A percentile compares a stretch with the other conserved stretches of the same genome.
These are phyloP conservation scores for Leptinotarsa rubiginosa DNA, from an alignment of 2,888 invertebrate genomes.

Conservation along the genomic window DNA sequence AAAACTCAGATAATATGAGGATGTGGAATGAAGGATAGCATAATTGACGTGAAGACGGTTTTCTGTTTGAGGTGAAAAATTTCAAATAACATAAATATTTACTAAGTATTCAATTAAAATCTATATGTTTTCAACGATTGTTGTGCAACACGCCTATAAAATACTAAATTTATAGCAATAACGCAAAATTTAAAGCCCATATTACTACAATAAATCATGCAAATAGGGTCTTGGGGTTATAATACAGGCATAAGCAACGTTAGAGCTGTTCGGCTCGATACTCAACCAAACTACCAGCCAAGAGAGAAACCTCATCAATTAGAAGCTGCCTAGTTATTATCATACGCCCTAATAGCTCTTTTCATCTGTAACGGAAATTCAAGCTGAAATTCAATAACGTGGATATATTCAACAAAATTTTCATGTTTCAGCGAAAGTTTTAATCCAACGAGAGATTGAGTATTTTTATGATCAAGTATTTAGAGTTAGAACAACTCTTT, in stretches of 20 bases:
- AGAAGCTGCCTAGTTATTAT: slow-evolving; percentile 51
- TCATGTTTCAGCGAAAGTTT: no score
- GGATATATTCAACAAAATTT: no score
- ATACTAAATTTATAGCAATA: slow-evolving; percentile 82
- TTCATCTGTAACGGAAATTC: slow-evolving; percentile 30
- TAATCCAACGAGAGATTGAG: no score
- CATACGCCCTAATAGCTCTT: slow-evolving; percentile 44
- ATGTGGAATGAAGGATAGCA: no score
- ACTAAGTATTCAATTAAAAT: slow-evolving; percentile 59
- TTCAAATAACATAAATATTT: slow-evolving; percentile 55
- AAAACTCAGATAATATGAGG: no score
- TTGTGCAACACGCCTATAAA: slow-evolving; percentile 69
- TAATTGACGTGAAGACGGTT: no score
- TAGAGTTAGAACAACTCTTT: no score
- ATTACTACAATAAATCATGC: slow-evolving; percentile 76
- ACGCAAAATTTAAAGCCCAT: slow-evolving; percentile 81
- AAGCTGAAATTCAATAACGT: neutral
- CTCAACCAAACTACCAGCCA: slow-evolving; percentile 48
- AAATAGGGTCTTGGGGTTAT: slow-evolving; percentile 65
- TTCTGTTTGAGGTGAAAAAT: slow-evolving; percentile 12
- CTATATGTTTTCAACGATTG: slow-evolving; percentile 64
- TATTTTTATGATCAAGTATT: no score
- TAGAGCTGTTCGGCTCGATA: slow-evolving; percentile 56
- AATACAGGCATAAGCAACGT: slow-evolving; percentile 64
- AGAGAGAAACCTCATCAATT: slow-evolving; percentile 57